Base-by-base conservation (phyloP, 2,888 invertebrate species). In the Tupiocoris notatus region DNA sequence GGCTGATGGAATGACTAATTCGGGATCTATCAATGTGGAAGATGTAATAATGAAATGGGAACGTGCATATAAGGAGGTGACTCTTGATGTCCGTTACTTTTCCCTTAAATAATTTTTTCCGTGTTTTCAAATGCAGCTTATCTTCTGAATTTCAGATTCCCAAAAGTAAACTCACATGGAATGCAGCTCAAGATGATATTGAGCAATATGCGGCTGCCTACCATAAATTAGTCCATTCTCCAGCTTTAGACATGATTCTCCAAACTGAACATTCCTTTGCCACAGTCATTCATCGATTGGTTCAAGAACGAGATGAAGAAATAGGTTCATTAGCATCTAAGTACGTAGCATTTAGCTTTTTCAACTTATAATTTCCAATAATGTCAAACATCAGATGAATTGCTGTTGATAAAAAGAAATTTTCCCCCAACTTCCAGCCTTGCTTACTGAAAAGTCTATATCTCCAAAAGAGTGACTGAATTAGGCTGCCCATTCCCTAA, bases 201-300 rank as follows among this genome's bases (percentile, higher is more conserved):
- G 93, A 94, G 84, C 87, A 92, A 57, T 94, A 95, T 85, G 92
- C 93, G 1, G 91, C 91, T 1, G 93, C 93, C 21, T 95, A 95
- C 84, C 94, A 95, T 83, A 87, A 88, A 79, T 83, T 90, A 79
- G 92, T 94, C 1, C 94, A 94, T 83, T 95, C 95, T 0, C 92
- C 93, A 0, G 94, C 94, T 0, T 85, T 96, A 22, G 94, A 95
- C 82, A 92, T 93, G 0, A 92, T 97, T 82, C 86, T 97, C 20
- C 92, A 93, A 82, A 89, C 94, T 54, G 96, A 97, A 84, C 92
- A 94, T 82, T 89, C 91, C 16, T 94, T 94, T 84, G 94, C 96
- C 0, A 89, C 91, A 82, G 90, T 91, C 57, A 91, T 95, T 18
- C 88, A 90, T 73, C 89, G 90, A 81, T 89, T 92, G 82, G 88